Conservation (phyloP, 1,140 invertebrate species). For the Helicoverpa zea region DNA sequence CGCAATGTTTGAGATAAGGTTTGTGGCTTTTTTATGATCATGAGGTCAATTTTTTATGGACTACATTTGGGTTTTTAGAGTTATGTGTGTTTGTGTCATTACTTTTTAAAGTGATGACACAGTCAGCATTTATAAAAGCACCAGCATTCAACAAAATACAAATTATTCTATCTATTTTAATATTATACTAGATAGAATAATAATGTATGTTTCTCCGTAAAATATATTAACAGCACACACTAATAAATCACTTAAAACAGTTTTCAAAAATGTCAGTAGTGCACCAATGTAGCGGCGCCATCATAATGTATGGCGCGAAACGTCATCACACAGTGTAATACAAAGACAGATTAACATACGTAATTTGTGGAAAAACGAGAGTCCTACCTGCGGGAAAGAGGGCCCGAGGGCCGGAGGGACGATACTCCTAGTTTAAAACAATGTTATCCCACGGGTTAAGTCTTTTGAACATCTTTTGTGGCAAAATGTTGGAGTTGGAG, state of each 20-base stretch:
- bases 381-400: neutral
- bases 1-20: neutral
- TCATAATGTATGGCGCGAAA: neutral
- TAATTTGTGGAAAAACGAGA: neutral
- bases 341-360: conserved; percentile 38
- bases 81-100: neutral
- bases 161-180: too few relatives aligned
- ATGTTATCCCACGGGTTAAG: neutral
- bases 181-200: too few relatives aligned
- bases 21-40: neutral
- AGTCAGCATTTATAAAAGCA: neutral
- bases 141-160: too few relatives aligned
- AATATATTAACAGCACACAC: too few relatives aligned
- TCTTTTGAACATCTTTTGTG: neutral
- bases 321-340: neutral
- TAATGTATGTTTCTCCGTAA: too few relatives aligned
- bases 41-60: neutral
- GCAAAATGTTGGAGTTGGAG: neutral
- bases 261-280: neutral
- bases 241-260: too few relatives aligned
- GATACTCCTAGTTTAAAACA: neutral
- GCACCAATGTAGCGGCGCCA: neutral
- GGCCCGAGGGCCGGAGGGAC: neutral
- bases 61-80: neutral
- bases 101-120: neutral